A percentile compares a stretch with the other conserved stretches of the same genome.
Evolutionary conservation across 2,113 vertebrate genomes (phyloP).

Genomic region (Amphiprion ocellaris): DNA sequence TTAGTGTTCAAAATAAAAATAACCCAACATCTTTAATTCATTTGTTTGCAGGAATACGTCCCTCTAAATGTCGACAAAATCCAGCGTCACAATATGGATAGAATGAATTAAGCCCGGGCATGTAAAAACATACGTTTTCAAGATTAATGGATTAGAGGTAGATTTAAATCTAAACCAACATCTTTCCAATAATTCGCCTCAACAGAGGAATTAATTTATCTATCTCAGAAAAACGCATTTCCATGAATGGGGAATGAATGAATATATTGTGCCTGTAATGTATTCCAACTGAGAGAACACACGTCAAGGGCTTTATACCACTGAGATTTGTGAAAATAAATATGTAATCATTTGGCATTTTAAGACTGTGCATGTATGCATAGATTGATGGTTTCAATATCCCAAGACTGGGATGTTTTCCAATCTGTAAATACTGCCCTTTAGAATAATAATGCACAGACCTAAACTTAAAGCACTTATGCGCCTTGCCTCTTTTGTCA

Average conservation of each 20-base stretch:
- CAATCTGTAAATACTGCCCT: background rate
- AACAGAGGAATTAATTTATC: slow-evolving; percentile 15
- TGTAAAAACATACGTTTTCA: no score
- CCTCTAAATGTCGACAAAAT: no score
- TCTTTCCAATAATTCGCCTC: slow-evolving; percentile 6
- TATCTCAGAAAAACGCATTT: background rate
- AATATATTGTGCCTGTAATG: slow-evolving; percentile 25
- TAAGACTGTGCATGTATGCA: background rate
- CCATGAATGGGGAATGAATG: background rate
- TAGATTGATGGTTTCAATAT: background rate
- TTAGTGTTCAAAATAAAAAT: background rate
- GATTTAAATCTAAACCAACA: background rate
- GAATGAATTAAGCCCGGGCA: no score
- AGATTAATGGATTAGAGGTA: no score
- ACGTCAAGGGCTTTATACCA: background rate
- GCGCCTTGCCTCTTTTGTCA: slow-evolving; percentile 10
- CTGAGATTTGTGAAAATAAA: slow-evolving; percentile 25
- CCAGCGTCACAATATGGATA: no score
- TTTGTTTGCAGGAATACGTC: background rate
- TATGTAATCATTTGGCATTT: slow-evolving; percentile 30
- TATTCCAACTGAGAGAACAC: slow-evolving; percentile 13
- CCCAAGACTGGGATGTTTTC: background rate
- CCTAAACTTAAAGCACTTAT: slow-evolving; percentile 44
- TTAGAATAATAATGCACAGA: slow-evolving; percentile 28
- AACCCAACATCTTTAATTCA: background rate